phyloP scores from a whole-genome alignment of 2,888 invertebrate species.

The Chrysolina americana region DNA sequence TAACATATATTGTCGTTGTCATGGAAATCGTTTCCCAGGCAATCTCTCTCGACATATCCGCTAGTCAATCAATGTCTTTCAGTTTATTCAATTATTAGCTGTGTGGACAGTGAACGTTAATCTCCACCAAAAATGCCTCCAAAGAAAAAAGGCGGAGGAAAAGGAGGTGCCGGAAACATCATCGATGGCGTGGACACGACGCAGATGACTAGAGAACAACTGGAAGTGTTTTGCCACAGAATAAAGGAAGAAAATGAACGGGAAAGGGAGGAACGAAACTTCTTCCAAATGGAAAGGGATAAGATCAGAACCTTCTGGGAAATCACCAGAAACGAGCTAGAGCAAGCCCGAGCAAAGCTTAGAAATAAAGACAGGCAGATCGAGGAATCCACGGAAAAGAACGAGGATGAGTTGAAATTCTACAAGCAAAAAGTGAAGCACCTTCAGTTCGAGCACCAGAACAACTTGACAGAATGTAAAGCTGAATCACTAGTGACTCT shows the following conservation, averaged over 20 bases:
- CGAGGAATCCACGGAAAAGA: slow-evolving; percentile 89
- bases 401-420: slow-evolving; percentile 89
- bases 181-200: slow-evolving; percentile 94
- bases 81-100: not conserved
- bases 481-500: slow-evolving; percentile 88
- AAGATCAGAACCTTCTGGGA: slow-evolving; percentile 97
- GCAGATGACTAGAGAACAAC: slow-evolving; percentile 92
- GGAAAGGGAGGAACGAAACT: slow-evolving; percentile 95
- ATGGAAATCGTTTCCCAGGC: slow-evolving; percentile 12
- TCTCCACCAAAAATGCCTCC: slow-evolving; percentile 56
- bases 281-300: slow-evolving; percentile 94
- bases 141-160: slow-evolving; percentile 61
- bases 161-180: slow-evolving; percentile 62
- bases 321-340: slow-evolving; percentile 90
- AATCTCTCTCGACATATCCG: not conserved
- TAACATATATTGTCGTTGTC: slow-evolving; percentile 10
- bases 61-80: slow-evolving; percentile 14
- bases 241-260: slow-evolving; percentile 93
- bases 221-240: slow-evolving; percentile 89
- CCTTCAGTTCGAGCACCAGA: slow-evolving; percentile 92
- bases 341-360: slow-evolving; percentile 83
- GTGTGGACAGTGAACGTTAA: not conserved
- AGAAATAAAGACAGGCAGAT: slow-evolving; percentile 88
- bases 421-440: slow-evolving; percentile 95
- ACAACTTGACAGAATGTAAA: slow-evolving; percentile 85